phyloP scores from a whole-genome alignment of 2,113 vertebrate genomes.

The Cariama cristata region DNA sequence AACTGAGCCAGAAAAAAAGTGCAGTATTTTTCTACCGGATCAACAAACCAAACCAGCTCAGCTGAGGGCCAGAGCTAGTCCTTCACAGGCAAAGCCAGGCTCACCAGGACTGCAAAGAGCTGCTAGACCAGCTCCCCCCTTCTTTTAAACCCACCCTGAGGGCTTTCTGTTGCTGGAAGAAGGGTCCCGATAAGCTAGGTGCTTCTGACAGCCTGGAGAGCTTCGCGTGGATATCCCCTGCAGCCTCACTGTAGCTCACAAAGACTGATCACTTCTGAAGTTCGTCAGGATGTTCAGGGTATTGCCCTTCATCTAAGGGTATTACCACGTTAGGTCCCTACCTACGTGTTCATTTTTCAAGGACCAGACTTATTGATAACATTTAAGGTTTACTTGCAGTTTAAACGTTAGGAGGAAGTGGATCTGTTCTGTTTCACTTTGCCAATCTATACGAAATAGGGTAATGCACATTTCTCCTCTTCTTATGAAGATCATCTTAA shows the following conservation, averaged over 20 bases:
- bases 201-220: neutral
- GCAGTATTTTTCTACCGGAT: neutral
- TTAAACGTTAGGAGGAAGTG: neutral
- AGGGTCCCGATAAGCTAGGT: rapidly evolving
- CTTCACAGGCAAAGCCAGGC: rapidly evolving
- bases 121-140: neutral
- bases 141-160: rapidly evolving
- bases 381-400: neutral
- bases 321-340: too few relatives aligned
- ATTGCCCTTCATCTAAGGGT: neutral
- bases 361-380: neutral
- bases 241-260: rapidly evolving
- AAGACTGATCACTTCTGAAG: neutral
- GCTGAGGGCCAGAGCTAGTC: neutral
- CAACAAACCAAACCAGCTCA: neutral
- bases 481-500: neutral
- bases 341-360: rapidly evolving
- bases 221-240: rapidly evolving
- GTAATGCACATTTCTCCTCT: neutral
- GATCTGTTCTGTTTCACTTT: neutral
- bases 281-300: rapidly evolving
- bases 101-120: neutral
- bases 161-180: neutral
- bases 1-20: neutral
- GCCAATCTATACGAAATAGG: neutral